Percentiles rank a stretch among this genome's conserved stretches.
Conservation (phyloP, 2,888 invertebrate species). For the Petrolisthes cinctipes region DNA sequence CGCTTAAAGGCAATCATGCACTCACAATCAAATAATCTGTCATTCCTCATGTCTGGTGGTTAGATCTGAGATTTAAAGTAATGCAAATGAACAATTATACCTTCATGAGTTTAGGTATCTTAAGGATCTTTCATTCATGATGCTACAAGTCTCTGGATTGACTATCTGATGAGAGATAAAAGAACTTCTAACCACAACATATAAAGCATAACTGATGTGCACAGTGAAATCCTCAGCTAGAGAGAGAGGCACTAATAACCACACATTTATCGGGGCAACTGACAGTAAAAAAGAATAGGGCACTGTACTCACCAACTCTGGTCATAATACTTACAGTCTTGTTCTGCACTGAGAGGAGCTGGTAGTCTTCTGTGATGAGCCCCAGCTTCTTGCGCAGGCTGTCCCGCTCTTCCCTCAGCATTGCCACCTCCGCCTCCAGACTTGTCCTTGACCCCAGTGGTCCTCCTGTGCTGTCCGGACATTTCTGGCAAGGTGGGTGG, state of each 20-base stretch:
- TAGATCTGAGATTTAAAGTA: no score
- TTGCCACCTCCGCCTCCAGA: constrained; percentile 30
- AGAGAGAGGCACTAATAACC: not conserved
- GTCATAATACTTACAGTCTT: constrained; percentile 42
- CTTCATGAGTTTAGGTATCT: no score
- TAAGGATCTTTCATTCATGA: no score
- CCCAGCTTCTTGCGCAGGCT: constrained; percentile 25
- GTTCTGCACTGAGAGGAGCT: constrained; percentile 47
- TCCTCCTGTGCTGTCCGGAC: constrained; percentile 4
- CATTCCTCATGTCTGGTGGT: no score
- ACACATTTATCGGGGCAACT: not conserved
- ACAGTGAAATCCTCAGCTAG: not conserved
- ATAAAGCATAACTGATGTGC: not conserved
- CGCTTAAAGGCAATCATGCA: no score
- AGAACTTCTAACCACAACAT: not conserved
- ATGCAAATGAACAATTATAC: no score
- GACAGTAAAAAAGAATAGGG: not conserved
- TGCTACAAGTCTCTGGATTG: no score
- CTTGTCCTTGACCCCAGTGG: constrained; percentile 15
- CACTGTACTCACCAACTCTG: constrained; percentile 18
- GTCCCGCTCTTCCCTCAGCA: constrained; percentile 45
- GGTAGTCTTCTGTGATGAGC: constrained; percentile 45
- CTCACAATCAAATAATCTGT: no score
- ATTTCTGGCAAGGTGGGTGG: not conserved
- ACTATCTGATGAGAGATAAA: no score